A percentile compares a stretch with the other conserved stretches of the same genome.
Conservation (phyloP, 2,113 vertebrate species). For the Chionodraco myersi region DNA sequence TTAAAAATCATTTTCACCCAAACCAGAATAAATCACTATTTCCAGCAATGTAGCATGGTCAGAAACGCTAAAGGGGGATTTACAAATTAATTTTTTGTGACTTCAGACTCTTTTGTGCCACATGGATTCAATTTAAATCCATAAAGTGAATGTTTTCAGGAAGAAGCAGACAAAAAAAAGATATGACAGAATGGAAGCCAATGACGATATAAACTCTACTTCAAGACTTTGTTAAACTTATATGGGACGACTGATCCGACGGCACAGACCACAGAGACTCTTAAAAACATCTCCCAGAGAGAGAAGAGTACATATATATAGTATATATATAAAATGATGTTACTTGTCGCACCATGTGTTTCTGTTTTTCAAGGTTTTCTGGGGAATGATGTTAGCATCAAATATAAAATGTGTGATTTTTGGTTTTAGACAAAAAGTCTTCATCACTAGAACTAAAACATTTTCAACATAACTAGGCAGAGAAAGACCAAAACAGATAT, state of each 20-base stretch:
- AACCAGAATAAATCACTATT: constrained; percentile 13
- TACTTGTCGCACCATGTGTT: constrained; percentile 79
- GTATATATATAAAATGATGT: constrained; percentile 72
- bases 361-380: constrained; percentile 72
- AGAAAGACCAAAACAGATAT: constrained; percentile 32
- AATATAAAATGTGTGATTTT: constrained; percentile 60
- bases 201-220: constrained; percentile 1
- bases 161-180: constrained; percentile 32
- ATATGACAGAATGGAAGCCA: constrained; percentile 11
- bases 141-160: constrained; percentile 64
- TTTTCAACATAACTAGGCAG: constrained; percentile 29
- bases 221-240: constrained; percentile 25
- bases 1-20: constrained; percentile 3
- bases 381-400: constrained; percentile 64
- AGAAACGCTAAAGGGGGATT: constrained; percentile 19
- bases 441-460: constrained; percentile 47
- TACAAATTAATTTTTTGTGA: constrained; percentile 45
- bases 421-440: constrained; percentile 43
- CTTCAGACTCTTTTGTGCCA: constrained; percentile 64
- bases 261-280: constrained; percentile 46
- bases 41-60: constrained; percentile 37
- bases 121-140: constrained; percentile 54
- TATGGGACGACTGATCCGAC: constrained; percentile 13
- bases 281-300: constrained; percentile 34
- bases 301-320: constrained; percentile 61